phyloP scores from a whole-genome alignment of 92 coral and sea anemone genomes.

The Epizoanthus stellaris region DNA sequence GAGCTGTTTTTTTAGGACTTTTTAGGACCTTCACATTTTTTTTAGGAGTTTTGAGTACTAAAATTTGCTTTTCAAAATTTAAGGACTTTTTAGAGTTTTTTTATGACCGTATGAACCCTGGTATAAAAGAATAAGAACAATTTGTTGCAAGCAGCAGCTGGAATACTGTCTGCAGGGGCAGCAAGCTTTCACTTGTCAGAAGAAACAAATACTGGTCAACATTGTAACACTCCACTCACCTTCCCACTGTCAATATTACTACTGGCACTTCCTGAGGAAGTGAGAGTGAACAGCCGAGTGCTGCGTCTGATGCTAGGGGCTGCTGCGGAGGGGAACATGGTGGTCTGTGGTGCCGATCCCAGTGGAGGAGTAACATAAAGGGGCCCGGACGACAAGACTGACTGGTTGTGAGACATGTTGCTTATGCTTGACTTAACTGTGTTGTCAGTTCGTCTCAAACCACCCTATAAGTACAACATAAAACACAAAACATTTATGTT shows the following conservation, averaged over 20 bases:
- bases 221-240: slow-evolving; percentile 3
- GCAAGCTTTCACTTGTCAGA: background rate
- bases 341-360: slow-evolving; percentile 66
- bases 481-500: background rate
- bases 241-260: slow-evolving; percentile 48
- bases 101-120: too few relatives aligned
- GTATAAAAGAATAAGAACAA: too few relatives aligned
- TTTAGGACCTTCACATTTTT: too few relatives aligned
- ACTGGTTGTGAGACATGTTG: slow-evolving; percentile 44
- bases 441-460: slow-evolving; percentile 28
- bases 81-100: too few relatives aligned
- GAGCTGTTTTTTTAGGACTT: too few relatives aligned
- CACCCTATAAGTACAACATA: slow-evolving; percentile 1
- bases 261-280: slow-evolving; percentile 60
- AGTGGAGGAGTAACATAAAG: slow-evolving; percentile 75
- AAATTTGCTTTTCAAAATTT: too few relatives aligned
- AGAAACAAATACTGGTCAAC: background rate
- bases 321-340: slow-evolving; percentile 57
- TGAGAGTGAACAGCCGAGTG: slow-evolving; percentile 83
- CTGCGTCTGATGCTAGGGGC: slow-evolving; percentile 90
- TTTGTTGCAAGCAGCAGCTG: too few relatives aligned
- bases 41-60: too few relatives aligned
- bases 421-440: slow-evolving; percentile 55
- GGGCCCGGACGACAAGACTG: slow-evolving; percentile 55
- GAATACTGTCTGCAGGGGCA: background rate